phyloP scores from a whole-genome alignment of 2,113 vertebrate genomes.

The Cynopterus brachyotis region DNA sequence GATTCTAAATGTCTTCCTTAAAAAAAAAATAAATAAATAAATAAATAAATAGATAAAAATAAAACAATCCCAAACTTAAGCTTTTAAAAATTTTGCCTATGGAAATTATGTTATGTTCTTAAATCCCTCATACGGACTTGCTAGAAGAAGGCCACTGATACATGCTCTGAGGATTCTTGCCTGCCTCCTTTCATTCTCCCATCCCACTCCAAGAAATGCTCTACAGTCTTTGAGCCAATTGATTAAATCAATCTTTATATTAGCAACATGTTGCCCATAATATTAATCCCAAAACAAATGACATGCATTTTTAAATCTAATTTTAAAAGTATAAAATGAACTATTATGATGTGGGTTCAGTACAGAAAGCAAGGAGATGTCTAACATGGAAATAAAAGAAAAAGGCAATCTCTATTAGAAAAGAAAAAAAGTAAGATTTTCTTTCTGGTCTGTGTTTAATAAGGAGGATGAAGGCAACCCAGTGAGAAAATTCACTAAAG shows the following conservation, averaged over 20 bases:
- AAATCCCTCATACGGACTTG: neutral
- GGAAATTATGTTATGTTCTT: neutral
- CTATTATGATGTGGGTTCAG: neutral
- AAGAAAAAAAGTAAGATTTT: neutral
- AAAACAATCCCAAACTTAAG: neutral
- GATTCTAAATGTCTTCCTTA: neutral
- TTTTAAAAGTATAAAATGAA: neutral
- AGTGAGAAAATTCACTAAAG: neutral
- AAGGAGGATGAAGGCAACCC: neutral
- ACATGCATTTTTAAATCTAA: neutral
- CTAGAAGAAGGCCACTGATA: accelerated
- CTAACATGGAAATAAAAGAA: neutral
- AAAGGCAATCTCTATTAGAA: neutral
- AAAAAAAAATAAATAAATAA: neutral
- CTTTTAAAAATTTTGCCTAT: neutral
- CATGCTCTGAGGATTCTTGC: neutral
- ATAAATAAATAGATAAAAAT: too few relatives aligned
- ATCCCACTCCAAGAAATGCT: neutral
- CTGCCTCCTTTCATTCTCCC: accelerated
- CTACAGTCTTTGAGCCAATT: neutral
- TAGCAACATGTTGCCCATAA: neutral
- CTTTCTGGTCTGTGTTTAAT: neutral
- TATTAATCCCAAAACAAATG: neutral
- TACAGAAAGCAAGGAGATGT: neutral
- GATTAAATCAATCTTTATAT: neutral